Conservation (phyloP, 2,797 vertebrate species). For the Lagocephalus sceleratus region DNA sequence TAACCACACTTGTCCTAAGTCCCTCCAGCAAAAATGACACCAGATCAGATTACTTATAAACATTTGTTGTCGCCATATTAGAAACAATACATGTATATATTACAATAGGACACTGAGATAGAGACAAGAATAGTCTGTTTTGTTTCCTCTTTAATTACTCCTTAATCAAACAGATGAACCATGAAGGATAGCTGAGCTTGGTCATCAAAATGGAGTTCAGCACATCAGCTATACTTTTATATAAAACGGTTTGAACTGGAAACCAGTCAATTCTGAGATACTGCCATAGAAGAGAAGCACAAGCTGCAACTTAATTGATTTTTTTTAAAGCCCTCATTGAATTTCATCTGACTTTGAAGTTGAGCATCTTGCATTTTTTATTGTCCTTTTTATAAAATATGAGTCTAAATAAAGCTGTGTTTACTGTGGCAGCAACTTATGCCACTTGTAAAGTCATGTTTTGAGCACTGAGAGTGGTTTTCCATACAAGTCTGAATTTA, state of each 20-base stretch:
- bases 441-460: too few relatives aligned
- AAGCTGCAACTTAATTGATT: not conserved
- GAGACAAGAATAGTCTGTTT: too few relatives aligned
- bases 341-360: too few relatives aligned
- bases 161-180: too few relatives aligned
- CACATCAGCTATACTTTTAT: not conserved
- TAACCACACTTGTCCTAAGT: conserved; percentile 40
- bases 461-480: too few relatives aligned
- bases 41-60: not conserved
- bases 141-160: too few relatives aligned
- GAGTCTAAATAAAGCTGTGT: too few relatives aligned
- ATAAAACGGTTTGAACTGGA: not conserved
- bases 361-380: too few relatives aligned
- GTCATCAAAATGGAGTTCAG: not conserved
- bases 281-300: not conserved
- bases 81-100: not conserved
- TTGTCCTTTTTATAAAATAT: too few relatives aligned
- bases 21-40: not conserved
- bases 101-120: too few relatives aligned
- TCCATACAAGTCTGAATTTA: too few relatives aligned
- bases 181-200: not conserved
- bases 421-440: too few relatives aligned
- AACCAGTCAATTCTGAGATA: not conserved
- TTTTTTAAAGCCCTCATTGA: not conserved
- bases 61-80: not conserved